Percentiles rank a stretch among this genome's conserved stretches.
phyloP scores from a whole-genome alignment of 2,888 invertebrate genomes.

The Elaeidobius kamerunicus region DNA sequence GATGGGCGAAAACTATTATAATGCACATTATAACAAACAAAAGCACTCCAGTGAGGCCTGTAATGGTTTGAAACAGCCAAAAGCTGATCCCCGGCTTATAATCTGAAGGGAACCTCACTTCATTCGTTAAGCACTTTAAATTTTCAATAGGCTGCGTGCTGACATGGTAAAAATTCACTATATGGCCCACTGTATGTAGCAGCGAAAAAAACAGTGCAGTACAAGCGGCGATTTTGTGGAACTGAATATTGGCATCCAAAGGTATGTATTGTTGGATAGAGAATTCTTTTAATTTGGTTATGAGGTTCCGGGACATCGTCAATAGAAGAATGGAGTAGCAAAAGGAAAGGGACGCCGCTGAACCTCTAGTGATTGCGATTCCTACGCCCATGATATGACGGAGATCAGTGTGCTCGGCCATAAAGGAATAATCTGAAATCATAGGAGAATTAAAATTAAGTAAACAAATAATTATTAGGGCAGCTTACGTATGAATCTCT shows the following conservation, averaged over 20 bases:
- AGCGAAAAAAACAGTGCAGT: slow-evolving; percentile 92
- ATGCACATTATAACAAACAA: slow-evolving; percentile 90
- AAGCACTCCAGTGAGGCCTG: slow-evolving; percentile 86
- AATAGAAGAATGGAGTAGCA: slow-evolving; percentile 87
- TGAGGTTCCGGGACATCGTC: slow-evolving; percentile 89
- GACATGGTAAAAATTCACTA: slow-evolving; percentile 96
- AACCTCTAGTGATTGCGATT: slow-evolving; percentile 91
- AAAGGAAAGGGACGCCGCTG: slow-evolving; percentile 91
- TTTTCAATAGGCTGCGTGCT: slow-evolving; percentile 94
- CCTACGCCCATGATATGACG: slow-evolving; percentile 97
- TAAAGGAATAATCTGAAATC: slow-evolving; percentile 82
- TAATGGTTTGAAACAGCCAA: slow-evolving; percentile 94
- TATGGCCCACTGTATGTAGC: slow-evolving; percentile 89
- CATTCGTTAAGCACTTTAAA: slow-evolving; percentile 86
- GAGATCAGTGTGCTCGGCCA: slow-evolving; percentile 93
- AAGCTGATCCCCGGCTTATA: slow-evolving; percentile 91
- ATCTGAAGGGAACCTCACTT: slow-evolving; percentile 91
- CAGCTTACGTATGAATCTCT: slow-evolving; percentile 85
- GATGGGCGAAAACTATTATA: slow-evolving; percentile 96
- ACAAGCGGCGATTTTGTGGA: slow-evolving; percentile 95
- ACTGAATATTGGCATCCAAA: slow-evolving; percentile 91
- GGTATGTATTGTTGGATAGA: slow-evolving; percentile 93
- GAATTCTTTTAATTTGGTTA: slow-evolving; percentile 92
- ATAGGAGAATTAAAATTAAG: too few relatives aligned
- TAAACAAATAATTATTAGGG: too few relatives aligned